Conservation (phyloP, 2,113 vertebrate genomes). For the Furnarius figulus region DNA sequence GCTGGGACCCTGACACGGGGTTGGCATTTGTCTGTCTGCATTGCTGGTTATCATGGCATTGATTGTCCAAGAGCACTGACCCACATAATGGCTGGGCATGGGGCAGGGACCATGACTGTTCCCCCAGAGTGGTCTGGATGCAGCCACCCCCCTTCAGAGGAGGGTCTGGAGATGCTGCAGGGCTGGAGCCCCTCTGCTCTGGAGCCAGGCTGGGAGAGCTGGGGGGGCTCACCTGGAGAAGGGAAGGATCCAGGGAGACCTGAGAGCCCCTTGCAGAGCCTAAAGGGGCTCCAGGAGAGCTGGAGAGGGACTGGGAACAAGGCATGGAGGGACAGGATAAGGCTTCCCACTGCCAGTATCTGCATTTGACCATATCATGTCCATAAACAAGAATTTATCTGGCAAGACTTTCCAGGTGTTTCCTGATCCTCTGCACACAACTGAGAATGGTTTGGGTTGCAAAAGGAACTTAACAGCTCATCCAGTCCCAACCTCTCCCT, state of each 20-base stretch:
- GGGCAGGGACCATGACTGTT: background rate
- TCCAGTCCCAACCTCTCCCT: no score
- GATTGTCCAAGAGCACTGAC: background rate
- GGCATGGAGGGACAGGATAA: background rate
- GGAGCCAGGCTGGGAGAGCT: background rate
- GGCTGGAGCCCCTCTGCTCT: background rate
- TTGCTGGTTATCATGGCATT: fast-evolving
- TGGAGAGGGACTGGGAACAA: background rate
- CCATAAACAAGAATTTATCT: background rate
- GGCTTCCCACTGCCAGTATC: background rate
- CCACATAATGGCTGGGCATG: background rate
- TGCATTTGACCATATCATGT: background rate
- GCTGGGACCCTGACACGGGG: background rate
- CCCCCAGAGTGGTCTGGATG: background rate
- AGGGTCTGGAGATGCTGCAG: fast-evolving
- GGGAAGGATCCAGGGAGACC: background rate
- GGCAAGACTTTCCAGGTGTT: background rate
- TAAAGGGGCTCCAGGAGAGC: background rate
- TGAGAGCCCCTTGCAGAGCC: background rate
- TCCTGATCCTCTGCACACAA: background rate
- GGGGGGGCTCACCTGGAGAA: background rate
- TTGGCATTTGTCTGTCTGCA: background rate
- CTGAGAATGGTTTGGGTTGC: background rate
- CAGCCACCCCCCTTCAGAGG: background rate
- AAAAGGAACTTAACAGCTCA: background rate